These are phyloP conservation scores for Dromococcyx pavoninus DNA, from an alignment of 2,797 vertebrate species.

Conservation along the genomic window DNA sequence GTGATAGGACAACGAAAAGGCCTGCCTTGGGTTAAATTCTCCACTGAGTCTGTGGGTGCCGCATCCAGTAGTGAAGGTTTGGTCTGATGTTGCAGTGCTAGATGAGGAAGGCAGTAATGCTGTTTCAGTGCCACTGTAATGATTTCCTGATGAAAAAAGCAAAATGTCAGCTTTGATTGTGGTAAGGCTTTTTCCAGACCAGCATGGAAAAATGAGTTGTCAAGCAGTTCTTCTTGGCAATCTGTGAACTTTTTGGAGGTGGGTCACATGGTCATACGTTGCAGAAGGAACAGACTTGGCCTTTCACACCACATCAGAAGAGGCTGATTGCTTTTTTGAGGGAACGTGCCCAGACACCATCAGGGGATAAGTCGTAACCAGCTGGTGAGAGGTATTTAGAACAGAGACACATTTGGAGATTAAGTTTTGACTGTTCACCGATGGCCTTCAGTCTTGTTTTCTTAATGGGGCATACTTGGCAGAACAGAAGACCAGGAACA, in stretches of 20 bases:
- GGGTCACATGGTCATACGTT: background rate
- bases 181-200: background rate
- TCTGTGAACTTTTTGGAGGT: background rate
- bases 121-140: background rate
- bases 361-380: constrained; percentile 21
- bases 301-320: background rate
- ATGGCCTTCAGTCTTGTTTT: background rate
- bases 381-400: constrained; percentile 50
- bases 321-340: constrained; percentile 6
- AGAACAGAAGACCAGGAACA: background rate
- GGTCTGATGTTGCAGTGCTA: background rate
- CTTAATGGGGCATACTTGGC: constrained; percentile 1
- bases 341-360: background rate
- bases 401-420: background rate
- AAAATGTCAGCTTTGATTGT: background rate
- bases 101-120: background rate
- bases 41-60: background rate
- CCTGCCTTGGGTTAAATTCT: background rate
- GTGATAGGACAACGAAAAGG: background rate
- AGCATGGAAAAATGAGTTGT: background rate
- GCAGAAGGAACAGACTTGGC: background rate
- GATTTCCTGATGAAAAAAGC: background rate
- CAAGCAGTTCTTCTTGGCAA: background rate
- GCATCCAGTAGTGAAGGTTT: background rate
- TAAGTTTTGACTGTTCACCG: background rate